Percentiles rank a stretch among this genome's conserved stretches.
phyloP scores from a whole-genome alignment of 2,888 invertebrate genomes.

The Deroplatys truncata region DNA sequence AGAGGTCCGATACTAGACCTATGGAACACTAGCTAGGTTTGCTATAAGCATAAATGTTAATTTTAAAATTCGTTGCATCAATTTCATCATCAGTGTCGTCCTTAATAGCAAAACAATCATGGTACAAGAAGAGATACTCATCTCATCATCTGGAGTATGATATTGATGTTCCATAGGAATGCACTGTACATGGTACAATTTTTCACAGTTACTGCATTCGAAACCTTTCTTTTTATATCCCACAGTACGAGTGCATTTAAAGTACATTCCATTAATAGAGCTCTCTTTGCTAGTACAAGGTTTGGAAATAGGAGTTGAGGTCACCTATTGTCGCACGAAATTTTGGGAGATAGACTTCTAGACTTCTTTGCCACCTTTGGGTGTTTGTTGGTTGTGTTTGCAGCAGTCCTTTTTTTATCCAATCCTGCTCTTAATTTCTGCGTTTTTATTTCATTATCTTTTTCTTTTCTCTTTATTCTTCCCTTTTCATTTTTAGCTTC shows the following conservation, averaged over 20 bases:
- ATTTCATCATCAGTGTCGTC: too few species aligned
- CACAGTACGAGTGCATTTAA: neutral
- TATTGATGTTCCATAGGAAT: slow-evolving; percentile 4
- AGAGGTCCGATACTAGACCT: too few species aligned
- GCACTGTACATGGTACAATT: neutral
- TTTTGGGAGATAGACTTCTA: too few species aligned
- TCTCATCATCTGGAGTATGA: neutral
- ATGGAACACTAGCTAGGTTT: too few species aligned
- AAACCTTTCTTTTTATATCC: neutral
- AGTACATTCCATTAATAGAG: neutral
- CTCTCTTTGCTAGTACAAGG: neutral
- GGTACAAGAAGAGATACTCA: neutral
- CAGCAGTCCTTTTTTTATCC: neutral
- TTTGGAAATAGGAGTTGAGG: neutral
- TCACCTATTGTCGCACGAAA: neutral
- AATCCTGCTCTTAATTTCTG: neutral
- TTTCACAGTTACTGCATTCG: neutral
- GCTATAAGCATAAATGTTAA: too few species aligned
- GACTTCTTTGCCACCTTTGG: neutral
- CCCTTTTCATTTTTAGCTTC: neutral
- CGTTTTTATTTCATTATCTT: neutral
- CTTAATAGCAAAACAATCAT: neutral
- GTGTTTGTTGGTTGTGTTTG: neutral
- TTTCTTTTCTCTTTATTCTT: neutral
- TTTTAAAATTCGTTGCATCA: too few species aligned